Base-by-base conservation (phyloP, 2,888 invertebrate species). In the Pterostichus niger region DNA sequence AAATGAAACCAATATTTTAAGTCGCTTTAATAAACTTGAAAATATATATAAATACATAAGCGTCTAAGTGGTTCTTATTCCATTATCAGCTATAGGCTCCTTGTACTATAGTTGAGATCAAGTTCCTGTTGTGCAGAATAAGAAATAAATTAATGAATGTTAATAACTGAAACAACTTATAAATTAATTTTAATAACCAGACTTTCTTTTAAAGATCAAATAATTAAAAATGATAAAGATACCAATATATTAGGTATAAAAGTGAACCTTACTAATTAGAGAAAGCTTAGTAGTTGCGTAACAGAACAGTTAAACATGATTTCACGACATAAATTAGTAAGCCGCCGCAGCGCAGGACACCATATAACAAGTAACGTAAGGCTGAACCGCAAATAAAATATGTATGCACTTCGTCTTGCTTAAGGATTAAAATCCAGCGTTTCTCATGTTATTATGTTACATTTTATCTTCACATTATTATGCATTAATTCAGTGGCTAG, bases 351-450 rank as follows among this genome's bases (percentile, higher is more conserved):
- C 10, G n/a, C 9, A 59, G 10, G 31, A 59, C 31, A 59, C 6
- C 13, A 59, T 59, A 31, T 59, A 59, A 31, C 13, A 59, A 24
- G 59, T 59, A 59, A 31, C 59, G 31, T 59, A 11, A 59, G 31
- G 35, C 11, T 64, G 64, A 33, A 64, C 35, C 35, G n/a, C 64
- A 33, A 49, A n/a, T 64, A 40, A 64, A 64, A 64, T 64, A 64
- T 64, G 64, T 64, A 35, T 35, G 64, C 64, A 64, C 64, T 64
- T 64, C n/a, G 33, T 64, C 64, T 13, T 31, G 64, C 64, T 64
- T 64, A 64, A 49, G 10, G 7, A 24, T 24, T 17, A 24, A 33
- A 31, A 13, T 64, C 33, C 31, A 33, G 31, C 24, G 33, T 64
- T 64, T 6, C 35, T 64, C 64, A 64, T 31, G 59, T 59, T 59